These are phyloP conservation scores for Sarcophaga peregrina DNA, from an alignment of 1,140 invertebrate genomes.

Conservation along the genomic window DNA sequence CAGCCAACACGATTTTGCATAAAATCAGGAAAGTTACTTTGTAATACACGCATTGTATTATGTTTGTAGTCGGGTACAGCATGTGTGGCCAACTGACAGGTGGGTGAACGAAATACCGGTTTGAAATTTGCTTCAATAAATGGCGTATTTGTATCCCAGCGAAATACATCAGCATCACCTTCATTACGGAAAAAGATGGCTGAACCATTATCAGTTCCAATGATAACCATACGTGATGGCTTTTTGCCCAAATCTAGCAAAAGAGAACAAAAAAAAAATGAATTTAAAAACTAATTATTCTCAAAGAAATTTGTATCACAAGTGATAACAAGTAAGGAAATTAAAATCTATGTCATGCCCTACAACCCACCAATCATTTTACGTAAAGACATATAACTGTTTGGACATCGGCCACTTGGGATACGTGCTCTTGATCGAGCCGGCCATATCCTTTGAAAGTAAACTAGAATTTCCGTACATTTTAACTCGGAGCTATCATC, in stretches of 20 bases:
- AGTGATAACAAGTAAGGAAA: too few relatives aligned
- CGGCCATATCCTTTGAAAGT: too few relatives aligned
- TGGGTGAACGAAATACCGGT: slow-evolving; percentile 68
- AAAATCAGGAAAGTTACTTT: slow-evolving; percentile 75
- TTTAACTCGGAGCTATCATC: too few relatives aligned
- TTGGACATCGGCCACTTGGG: too few relatives aligned
- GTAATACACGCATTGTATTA: slow-evolving; percentile 71
- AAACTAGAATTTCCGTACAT: too few relatives aligned
- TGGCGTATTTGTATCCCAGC: slow-evolving; percentile 72
- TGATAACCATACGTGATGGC: slow-evolving; percentile 68
- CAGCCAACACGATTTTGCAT: slow-evolving; percentile 73
- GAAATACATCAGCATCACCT: slow-evolving; percentile 72
- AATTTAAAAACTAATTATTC: slow-evolving; percentile 18
- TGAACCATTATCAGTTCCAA: slow-evolving; percentile 73
- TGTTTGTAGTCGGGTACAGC: slow-evolving; percentile 70
- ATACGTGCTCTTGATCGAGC: too few relatives aligned
- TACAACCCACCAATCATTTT: too few relatives aligned
- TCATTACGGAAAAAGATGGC: slow-evolving; percentile 72
- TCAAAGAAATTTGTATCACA: neutral
- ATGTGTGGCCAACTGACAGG: slow-evolving; percentile 71
- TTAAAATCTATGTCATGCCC: too few relatives aligned
- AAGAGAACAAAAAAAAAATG: slow-evolving; percentile 12
- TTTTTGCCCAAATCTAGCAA: slow-evolving; percentile 69
- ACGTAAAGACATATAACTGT: too few relatives aligned
- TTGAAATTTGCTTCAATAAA: slow-evolving; percentile 70